Percentiles rank a stretch among this genome's conserved stretches.
These are phyloP conservation scores for Hirtodrosophila trivittata DNA, from an alignment of 2,888 invertebrate species.

Conservation along the genomic window DNA sequence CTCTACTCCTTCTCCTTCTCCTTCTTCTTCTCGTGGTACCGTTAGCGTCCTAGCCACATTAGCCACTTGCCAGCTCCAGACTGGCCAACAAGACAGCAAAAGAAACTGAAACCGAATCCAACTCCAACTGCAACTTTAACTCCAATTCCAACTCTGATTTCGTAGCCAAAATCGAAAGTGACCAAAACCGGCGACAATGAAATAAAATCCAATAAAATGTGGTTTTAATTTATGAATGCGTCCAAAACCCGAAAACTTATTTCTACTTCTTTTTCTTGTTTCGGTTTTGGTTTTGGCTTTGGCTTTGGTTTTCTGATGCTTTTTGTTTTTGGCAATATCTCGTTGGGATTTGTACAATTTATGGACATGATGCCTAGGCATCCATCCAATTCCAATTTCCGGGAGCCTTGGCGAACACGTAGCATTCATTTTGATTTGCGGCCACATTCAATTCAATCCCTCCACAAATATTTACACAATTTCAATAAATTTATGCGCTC, in stretches of 20 bases:
- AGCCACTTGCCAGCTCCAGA: constrained; percentile 43
- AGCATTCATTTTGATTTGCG: constrained; percentile 46
- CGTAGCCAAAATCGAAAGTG: constrained; percentile 66
- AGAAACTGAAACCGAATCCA: constrained; percentile 17
- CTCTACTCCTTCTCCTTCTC: constrained; percentile 21
- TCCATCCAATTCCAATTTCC: constrained; percentile 55
- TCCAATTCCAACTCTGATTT: constrained; percentile 12
- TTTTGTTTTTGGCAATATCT: constrained; percentile 12
- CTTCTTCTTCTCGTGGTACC: constrained; percentile 10
- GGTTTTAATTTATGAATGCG: constrained; percentile 42
- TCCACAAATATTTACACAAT: constrained; percentile 75
- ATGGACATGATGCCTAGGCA: constrained; percentile 27
- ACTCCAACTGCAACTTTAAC: constrained; percentile 13
- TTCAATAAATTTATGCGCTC: constrained; percentile 76
- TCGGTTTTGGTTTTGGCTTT: background rate
- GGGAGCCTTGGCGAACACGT: constrained; percentile 36
- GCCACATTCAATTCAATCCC: constrained; percentile 33
- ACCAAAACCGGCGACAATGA: constrained; percentile 62
- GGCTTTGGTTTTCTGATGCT: background rate
- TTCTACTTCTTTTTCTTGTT: constrained; percentile 3
- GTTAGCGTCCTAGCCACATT: constrained; percentile 20
- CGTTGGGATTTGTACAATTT: constrained; percentile 34
- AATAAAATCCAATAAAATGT: constrained; percentile 48
- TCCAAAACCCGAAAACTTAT: constrained; percentile 9
- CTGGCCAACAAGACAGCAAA: constrained; percentile 53